Evolutionary conservation across 2,113 vertebrate genomes (phyloP).

Genomic region (Trichomycterus rosablanca): DNA sequence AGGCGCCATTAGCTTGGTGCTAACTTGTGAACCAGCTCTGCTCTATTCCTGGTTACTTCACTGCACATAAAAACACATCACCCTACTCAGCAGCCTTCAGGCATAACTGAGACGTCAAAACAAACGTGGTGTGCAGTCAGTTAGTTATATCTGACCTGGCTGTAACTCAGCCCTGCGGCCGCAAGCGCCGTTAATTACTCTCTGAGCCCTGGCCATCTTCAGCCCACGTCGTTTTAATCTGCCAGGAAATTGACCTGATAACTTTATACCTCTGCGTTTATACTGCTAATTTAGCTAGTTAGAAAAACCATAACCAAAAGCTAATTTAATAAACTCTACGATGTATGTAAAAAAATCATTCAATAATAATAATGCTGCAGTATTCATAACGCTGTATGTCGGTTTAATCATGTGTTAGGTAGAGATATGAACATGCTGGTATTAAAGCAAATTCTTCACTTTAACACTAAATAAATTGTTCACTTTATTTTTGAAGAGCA

Average conservation of each 20-base stretch:
- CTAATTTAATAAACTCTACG: background rate
- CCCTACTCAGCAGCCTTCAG: conserved; percentile 12
- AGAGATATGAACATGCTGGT: background rate
- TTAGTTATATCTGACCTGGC: conserved; percentile 26
- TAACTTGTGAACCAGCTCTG: conserved; percentile 45
- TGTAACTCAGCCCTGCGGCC: conserved; percentile 15
- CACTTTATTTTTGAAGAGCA: too few relatives aligned
- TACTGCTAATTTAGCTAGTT: conserved; percentile 7
- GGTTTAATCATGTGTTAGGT: background rate
- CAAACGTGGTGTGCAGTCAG: conserved; percentile 27
- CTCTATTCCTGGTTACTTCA: background rate
- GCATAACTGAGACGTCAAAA: conserved; percentile 31
- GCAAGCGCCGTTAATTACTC: conserved; percentile 28
- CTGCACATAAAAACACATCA: conserved; percentile 16
- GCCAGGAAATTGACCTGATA: conserved; percentile 20
- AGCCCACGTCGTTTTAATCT: conserved; percentile 30
- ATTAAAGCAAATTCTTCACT: too few relatives aligned
- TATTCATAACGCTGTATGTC: too few relatives aligned
- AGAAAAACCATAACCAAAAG: background rate
- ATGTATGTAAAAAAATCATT: too few relatives aligned
- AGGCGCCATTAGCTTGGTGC: conserved; percentile 53
- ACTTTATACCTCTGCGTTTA: conserved; percentile 11
- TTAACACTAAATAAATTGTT: too few relatives aligned
- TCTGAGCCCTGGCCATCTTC: conserved; percentile 9
- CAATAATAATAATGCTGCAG: too few relatives aligned